Evolutionary conservation across 1,140 invertebrate genomes (phyloP), one percentile per base, ranked within the genome.

Genomic region (Drosophila virilis): DNA sequence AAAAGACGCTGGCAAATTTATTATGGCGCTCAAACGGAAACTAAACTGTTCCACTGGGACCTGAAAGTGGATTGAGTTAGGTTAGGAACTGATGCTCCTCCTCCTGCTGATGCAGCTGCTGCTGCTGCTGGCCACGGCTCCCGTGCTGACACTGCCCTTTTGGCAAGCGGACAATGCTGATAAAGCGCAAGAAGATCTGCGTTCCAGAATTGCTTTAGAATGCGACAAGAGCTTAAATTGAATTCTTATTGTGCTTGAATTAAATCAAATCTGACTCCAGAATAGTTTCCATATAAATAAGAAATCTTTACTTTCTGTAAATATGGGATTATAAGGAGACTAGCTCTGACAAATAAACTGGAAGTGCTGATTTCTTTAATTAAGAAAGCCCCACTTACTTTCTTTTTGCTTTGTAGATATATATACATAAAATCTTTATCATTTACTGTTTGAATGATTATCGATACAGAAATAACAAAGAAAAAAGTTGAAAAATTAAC

Each of bases 41-140:
- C 78, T 88, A 86, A 88, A 85, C 82, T 85, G 83, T 78, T 77
- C 82, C 83, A 66, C 75, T 82, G 82, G 82, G 83, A 85, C 65
- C 42, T 55, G 57, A 46, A 48, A 38, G 51, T 69, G 42, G 58
- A 8, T 33, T 3, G 42, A 42, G n/a, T 2, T 46, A 37, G 43
- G 5, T 13, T n/a, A 32, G 42, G 6, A 5, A 12, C 37, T 55
- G 17, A 6, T 54, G n/a, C 38, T n/a, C 1, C 45, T n/a, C n/a
- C n/a, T n/a, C 13, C 45, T 46, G 13, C 45, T 8, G 2, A 7
- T 15, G 6, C 45, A 8, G 45, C 45, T 17, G 22, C 32, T 28
- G 28, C 4, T 35, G 51, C 12, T 45, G 22, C 54, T 33, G 38
- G 61, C 38, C 13, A 45, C 22, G 17, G 32, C 10, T 52, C 15